Evolutionary conservation across 2,113 vertebrate genomes (phyloP), one percentile per base, ranked within the genome.

Genomic region (Nyctibius bracteatus): DNA sequence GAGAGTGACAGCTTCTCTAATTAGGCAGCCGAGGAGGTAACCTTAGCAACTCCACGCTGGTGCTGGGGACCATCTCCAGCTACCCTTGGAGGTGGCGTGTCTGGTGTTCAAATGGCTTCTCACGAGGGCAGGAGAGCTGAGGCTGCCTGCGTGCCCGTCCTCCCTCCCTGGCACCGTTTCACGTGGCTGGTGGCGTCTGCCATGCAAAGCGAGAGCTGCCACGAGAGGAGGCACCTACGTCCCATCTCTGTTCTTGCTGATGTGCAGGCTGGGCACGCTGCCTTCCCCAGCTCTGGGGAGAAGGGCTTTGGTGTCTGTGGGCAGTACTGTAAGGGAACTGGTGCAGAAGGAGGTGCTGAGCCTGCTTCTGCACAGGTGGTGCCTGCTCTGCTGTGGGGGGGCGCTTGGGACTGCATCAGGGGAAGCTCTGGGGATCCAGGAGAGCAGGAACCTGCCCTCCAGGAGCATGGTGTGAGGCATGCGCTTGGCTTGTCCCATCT

Each of bases 21-120:
- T 97, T 88, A 97, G 84, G 86, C 80, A 92, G 87, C 93, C 3
- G 28, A 96, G 80, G 84, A 96, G 94, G 97, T 98, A 97, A 98
- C 97, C 97, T 96, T 98, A 97, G 98, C 97, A 98, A 97, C 97
- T 93, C 93, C 65, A 77, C 7, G 8, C 86, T 85, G 87, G 81
- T 86, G 83, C 81, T 62, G 71, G 90, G 92, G 75, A 58, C 80
- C 72, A 43, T 92, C 94, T 96, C 65, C 55, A 37, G 75, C 44
- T 44, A 15, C 91, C 84, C 88, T 91, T 27, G 63, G 77, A 39
- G 87, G 28, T 63, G 78, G 30, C 8, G 21, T 49, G 37, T 35
- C 10, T 83, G 87, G 23, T 72, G 80, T 35, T 73, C 59, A 14
- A 8, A 51, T 9, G 62, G 49, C 77, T 47, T 90, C 37, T 77